Evolutionary conservation across 2,888 invertebrate species (phyloP), one percentile per base, ranked within the genome.

Genomic region (Drosophila diplacantha): DNA sequence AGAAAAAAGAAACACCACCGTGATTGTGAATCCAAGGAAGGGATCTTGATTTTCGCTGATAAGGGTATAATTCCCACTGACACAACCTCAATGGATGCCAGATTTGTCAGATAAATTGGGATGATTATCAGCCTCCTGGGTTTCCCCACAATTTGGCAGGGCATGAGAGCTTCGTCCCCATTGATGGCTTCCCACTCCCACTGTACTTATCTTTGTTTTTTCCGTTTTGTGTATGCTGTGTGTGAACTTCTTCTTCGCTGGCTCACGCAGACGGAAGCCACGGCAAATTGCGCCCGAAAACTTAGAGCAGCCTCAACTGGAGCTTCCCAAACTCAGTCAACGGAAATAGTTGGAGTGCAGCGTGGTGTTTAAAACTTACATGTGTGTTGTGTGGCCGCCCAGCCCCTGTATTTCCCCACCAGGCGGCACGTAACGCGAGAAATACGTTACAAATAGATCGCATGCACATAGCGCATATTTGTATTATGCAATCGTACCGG

Each of bases 261-360:
- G 46, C 59, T 58, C 68, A 63, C 64, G 55, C 68, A 66, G 69
- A 66, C 66, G 66, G 66, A 66, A 66, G 66, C 37, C 56, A 66
- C 44, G 52, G 63, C 51, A 52, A 51, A 51, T 44, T 63, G 61
- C 61, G 31, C 44, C 24, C 41, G 41, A 47, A 65, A 35, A 46
- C 38, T 29, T 31, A 46, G 44, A 46, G 44, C 16, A 37, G 51
- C 51, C 26, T n/a, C 32, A 50, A 46, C 62, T 43, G 39, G 18
- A 50, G 52, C 37, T 31, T 46, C 69, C 51, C 67, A 83, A 83
- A 80, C 64, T 80, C 80, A 80, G 81, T 78, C 83, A 80, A 81
- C 79, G 83, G 83, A 80, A 80, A 83, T 80, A 74, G 66, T 51
- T 37, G 50, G 31, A 59, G 59, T 49, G 60, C 60, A 59, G 37